Base-by-base conservation (phyloP, 64 coral and sea anemone genomes). In the Platygyra sinensis region DNA sequence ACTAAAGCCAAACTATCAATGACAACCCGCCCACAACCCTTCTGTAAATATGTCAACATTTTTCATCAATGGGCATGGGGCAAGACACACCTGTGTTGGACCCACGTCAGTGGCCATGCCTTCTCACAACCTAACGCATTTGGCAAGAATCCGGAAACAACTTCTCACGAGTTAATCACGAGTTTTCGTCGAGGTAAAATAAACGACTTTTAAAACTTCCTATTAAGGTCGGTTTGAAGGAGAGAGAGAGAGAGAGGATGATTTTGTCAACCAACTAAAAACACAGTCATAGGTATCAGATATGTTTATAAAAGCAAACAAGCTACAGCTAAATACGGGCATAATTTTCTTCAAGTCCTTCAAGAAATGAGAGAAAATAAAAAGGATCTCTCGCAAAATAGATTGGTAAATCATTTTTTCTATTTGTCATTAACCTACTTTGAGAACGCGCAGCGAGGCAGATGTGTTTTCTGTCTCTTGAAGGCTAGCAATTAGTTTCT, bases 91-190 rank as follows among this genome's bases (percentile, higher is more conserved):
- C 81, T 33, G 29, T 71, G 39, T 33, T 31, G n/a, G 81, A 85
- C 81, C 81, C 81, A 85, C 62, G 22, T 85, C 81, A 72, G 62
- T 71, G 81, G 20, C 27, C 22, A 72, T 63, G 32, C 38, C 12
- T 71, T 64, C 67, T 71, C 17, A 52, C 42, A 10, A 36, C 25
- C 22, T 83, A 30, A 72, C 19, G 49, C 22, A 54, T 72, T 72
- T 64, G 32, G 62, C 63, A 85, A 67, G 38, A 71, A 15, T 85
- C 81, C 81, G 81, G 39, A 85, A 85, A 85, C 25, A 71, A 5
- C 63, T 65, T 31, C 42, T 83, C 81, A 67, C 25, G 20, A 71
- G 11, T 10, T 85, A 67, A 85, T 63, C 62, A 85, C 81, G 62
- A 83, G 80, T 83, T 28, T 65, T 65, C 14, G 17, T 42, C 19